Evolutionary conservation across 2,797 vertebrate genomes (phyloP), one percentile per base, ranked within the genome.

Genomic region (Argentina silus): DNA sequence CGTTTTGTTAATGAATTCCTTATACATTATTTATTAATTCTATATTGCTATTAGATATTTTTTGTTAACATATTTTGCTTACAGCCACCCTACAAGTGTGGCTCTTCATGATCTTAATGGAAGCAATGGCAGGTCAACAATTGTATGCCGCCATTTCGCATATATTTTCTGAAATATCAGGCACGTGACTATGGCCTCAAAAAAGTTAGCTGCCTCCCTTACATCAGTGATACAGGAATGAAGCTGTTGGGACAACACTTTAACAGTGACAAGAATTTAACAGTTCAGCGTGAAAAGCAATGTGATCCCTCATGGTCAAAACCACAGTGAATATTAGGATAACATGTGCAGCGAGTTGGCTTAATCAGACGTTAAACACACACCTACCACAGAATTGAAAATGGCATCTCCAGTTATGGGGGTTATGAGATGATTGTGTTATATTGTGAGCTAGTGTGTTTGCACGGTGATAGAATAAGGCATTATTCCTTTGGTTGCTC

Each of bases 91-190:
- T 72, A 82, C 56, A 70, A 77, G 67, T 80, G 78, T 53, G 64
- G 70, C 67, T 5, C 51, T 86, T 76, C 76, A 74, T 91, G 88
- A 91, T 90, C 86, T 88, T 86, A 90, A 90, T 88, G 82, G 71
- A 71, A 76, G 74, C 70, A 57, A 21, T 55, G 63, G 63, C 83
- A 81, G 63, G 78, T 78, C 76, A 81, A 36, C 75, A 72, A 81
- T 86, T 82, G 81, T 64, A 81, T 77, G 0, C 72, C 74, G 43
- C 76, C 21, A 45, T 69, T 72, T 64, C 69, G 86, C 88, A 90
- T 89, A 89, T 62, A 88, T 89, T 88, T 87, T 74, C 73, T 8
- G 57, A 85, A 82, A 81, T 77, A 80, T 84, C 11, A 76, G 62
- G 64, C 53, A 77, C 62, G 76, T 43, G 42, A 19, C 68, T 80